These are phyloP conservation scores for Himantopus leucocephalus DNA, from an alignment of 2,113 vertebrate species.

Conservation along the genomic window DNA sequence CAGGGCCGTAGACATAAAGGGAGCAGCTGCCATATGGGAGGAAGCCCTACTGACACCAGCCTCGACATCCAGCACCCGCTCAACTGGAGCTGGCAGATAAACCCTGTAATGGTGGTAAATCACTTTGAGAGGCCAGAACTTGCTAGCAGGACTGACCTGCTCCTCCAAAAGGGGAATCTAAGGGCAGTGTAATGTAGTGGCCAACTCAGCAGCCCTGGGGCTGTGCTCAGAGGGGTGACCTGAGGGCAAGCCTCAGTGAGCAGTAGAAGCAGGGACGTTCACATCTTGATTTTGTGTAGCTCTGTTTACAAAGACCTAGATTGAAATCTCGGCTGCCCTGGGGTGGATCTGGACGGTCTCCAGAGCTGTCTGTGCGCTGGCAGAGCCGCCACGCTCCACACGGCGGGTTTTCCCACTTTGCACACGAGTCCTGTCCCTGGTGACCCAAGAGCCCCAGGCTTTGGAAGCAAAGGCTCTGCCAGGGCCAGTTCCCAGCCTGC, in stretches of 20 bases:
- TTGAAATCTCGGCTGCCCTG: background rate
- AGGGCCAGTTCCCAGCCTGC: background rate
- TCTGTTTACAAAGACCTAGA: background rate
- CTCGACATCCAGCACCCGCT: background rate
- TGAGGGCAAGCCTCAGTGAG: background rate
- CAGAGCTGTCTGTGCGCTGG: slow-evolving; percentile 9
- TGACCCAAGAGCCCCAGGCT: background rate
- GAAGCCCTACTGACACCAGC: background rate
- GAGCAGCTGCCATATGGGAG: background rate
- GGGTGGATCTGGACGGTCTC: background rate
- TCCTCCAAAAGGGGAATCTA: background rate
- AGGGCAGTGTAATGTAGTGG: background rate
- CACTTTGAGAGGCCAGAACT: background rate
- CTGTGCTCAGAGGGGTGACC: background rate
- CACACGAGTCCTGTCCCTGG: background rate
- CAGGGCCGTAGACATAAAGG: background rate
- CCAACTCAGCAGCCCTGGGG: background rate
- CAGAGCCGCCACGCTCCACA: background rate
- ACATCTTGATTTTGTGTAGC: background rate
- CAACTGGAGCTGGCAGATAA: background rate
- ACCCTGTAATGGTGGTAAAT: background rate
- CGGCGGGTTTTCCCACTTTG: background rate
- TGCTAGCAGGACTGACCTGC: background rate
- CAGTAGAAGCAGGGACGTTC: background rate
- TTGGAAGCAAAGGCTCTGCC: background rate